Conservation (phyloP, 1,140 invertebrate genomes). For the Calycopis cecrops region DNA sequence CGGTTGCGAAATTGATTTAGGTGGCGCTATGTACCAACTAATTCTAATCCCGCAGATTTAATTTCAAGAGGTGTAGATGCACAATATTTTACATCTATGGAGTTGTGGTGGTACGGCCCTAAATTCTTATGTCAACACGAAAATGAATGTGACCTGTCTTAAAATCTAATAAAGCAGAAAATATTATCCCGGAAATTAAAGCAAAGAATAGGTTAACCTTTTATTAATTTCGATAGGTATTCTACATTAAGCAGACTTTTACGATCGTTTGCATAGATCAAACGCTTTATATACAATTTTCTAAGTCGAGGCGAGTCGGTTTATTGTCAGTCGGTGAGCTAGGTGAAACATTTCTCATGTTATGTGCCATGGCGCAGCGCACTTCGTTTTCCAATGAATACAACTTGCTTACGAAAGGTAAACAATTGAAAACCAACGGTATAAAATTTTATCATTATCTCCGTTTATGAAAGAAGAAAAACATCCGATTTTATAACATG, state of each 20-base stretch:
- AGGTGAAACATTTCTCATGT: conserved; percentile 12
- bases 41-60: conserved; percentile 23
- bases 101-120: conserved; percentile 23
- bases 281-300: conserved; percentile 19
- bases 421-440: conserved; percentile 7
- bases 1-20: too few relatives aligned
- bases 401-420: conserved; percentile 2
- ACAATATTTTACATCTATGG: neutral
- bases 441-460: conserved; percentile 11
- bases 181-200: too few relatives aligned
- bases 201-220: too few relatives aligned
- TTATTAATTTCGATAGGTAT: too few relatives aligned
- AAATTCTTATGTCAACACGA: conserved; percentile 16
- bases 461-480: conserved; percentile 19
- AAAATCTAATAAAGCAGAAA: too few relatives aligned
- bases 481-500: conserved; percentile 21
- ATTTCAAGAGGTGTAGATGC: conserved; percentile 18
- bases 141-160: conserved; percentile 17
- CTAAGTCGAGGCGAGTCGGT: conserved; percentile 15
- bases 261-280: conserved; percentile 18
- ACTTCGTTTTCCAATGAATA: conserved; percentile 17
- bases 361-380: conserved; percentile 7
- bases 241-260: too few relatives aligned
- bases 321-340: conserved; percentile 14
- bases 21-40: conserved; percentile 21